phyloP scores from a whole-genome alignment of 2,888 invertebrate genomes.

The Ethmia dodecea region DNA sequence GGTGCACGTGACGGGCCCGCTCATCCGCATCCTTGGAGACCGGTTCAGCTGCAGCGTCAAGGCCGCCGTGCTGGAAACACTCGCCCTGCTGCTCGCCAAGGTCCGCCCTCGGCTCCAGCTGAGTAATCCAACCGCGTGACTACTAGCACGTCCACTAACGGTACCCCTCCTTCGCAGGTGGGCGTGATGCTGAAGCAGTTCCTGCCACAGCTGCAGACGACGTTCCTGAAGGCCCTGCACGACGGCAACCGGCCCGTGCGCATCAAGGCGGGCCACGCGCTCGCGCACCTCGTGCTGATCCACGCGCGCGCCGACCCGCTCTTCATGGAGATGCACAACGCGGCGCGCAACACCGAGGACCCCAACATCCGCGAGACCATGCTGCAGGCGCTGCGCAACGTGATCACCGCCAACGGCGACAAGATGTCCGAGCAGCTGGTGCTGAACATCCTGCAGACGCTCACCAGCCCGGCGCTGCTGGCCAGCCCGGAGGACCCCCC shows the following conservation, averaged over 20 bases:
- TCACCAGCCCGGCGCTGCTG: slow-evolving; percentile 80
- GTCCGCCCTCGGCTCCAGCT: no score
- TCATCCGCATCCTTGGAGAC: slow-evolving; percentile 98
- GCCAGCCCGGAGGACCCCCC: slow-evolving; percentile 88
- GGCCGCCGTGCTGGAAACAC: slow-evolving; percentile 95
- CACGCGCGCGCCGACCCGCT: slow-evolving; percentile 96
- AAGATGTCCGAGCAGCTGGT: slow-evolving; percentile 91
- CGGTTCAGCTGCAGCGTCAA: slow-evolving; percentile 96
- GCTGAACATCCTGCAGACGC: slow-evolving; percentile 83
- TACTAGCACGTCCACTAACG: no score
- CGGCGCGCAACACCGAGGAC: slow-evolving; percentile 91
- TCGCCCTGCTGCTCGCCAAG: slow-evolving; percentile 94
- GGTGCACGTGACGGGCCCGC: slow-evolving; percentile 97
- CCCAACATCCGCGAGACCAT: slow-evolving; percentile 93
- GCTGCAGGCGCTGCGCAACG: slow-evolving; percentile 92
- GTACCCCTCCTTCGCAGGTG: slow-evolving; percentile 77
- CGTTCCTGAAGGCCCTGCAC: slow-evolving; percentile 96
- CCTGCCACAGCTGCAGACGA: slow-evolving; percentile 98
- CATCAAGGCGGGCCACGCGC: slow-evolving; percentile 91
- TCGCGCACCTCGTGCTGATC: slow-evolving; percentile 92
- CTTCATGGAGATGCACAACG: slow-evolving; percentile 94
- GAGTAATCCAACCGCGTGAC: no score
- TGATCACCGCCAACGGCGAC: slow-evolving; percentile 90
- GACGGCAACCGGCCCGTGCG: slow-evolving; percentile 93
- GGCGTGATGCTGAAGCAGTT: slow-evolving; percentile 97